Base-by-base conservation (phyloP, 1,140 invertebrate species). In the Musca vetustissima region DNA sequence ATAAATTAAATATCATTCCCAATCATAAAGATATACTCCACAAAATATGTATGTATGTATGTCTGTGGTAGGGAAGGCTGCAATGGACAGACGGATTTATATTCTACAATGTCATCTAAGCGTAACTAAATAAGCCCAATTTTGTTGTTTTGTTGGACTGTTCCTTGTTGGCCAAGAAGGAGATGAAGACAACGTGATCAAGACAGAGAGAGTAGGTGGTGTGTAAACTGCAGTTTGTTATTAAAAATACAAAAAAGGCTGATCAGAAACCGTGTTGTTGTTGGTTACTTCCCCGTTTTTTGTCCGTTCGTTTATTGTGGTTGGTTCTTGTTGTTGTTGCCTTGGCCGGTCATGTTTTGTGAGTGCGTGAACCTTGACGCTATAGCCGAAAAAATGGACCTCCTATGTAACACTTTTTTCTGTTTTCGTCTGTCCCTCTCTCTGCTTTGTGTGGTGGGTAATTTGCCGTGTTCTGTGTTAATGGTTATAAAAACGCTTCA, bases 351-450 rank as follows among this genome's bases (percentile, higher is more conserved):
- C 13, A 57, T 1, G 53, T 61, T 61, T n/a, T n/a, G n/a, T n/a
- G 19, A 61, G 57, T 61, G 57, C 57, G 57, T 61, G 57, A 61
- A 61, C 57, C 57, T 61, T 61, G 57, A 61, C 57, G 57, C 57
- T 43, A 19, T 61, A 61, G 28, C 57, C 32, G 57, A 61, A 61
- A 61, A 61, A 61, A 61, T 61, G 57, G 57, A 61, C 57, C 57
- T 61, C 57, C 57, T 61, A 61, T 61, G 57, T 61, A 61, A 61
- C 57, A 61, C 28, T 61, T 36, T 6, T 36, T 61, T 28, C 28
- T 28, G n/a, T n/a, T n/a, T n/a, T n/a, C n/a, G n/a, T n/a, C n/a
- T n/a, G n/a, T n/a, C n/a, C n/a, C n/a, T n/a, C n/a, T n/a, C n/a
- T n/a, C n/a, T n/a, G n/a, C 36, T 1, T 43, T 1, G 4, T 43